Evolutionary conservation across 2,888 invertebrate species (phyloP).

Genomic region (Andrena camellia): DNA sequence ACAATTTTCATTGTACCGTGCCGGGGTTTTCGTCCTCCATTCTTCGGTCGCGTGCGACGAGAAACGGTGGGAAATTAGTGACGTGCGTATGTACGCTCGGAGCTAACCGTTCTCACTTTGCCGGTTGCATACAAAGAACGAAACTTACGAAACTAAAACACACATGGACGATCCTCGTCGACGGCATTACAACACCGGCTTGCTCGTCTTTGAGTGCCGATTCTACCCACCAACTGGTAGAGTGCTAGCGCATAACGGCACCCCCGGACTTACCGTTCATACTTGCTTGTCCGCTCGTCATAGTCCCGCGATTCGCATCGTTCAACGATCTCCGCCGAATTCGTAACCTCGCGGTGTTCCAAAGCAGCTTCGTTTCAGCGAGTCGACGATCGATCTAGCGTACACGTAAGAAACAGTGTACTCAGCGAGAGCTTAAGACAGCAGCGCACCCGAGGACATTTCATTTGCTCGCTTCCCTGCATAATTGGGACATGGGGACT

Average conservation of each 20-base stretch:
- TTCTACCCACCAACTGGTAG: slow-evolving; percentile 44
- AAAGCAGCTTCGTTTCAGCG: too few relatives aligned
- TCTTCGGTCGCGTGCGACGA: neutral
- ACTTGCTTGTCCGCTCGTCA: slow-evolving; percentile 32
- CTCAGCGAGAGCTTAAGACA: too few relatives aligned
- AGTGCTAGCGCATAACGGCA: slow-evolving; percentile 53
- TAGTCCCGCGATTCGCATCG: neutral
- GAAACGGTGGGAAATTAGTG: neutral
- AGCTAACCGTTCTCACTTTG: too few relatives aligned
- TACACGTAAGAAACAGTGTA: too few relatives aligned
- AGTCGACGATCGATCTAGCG: too few relatives aligned
- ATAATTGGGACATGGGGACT: neutral
- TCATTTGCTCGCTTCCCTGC: neutral
- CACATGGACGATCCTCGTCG: neutral
- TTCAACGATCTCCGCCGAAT: slow-evolving; percentile 1
- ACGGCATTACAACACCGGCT: neutral
- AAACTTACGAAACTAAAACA: too few relatives aligned
- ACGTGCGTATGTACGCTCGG: too few relatives aligned
- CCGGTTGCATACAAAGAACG: too few relatives aligned
- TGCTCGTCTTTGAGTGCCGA: slow-evolving; percentile 17
- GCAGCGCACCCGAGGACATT: neutral
- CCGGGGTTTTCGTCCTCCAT: neutral
- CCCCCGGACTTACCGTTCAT: slow-evolving; percentile 51
- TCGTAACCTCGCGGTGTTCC: neutral
- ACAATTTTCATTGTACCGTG: neutral